Conservation (phyloP, 2,113 vertebrate genomes). For the Pipra filicauda region DNA sequence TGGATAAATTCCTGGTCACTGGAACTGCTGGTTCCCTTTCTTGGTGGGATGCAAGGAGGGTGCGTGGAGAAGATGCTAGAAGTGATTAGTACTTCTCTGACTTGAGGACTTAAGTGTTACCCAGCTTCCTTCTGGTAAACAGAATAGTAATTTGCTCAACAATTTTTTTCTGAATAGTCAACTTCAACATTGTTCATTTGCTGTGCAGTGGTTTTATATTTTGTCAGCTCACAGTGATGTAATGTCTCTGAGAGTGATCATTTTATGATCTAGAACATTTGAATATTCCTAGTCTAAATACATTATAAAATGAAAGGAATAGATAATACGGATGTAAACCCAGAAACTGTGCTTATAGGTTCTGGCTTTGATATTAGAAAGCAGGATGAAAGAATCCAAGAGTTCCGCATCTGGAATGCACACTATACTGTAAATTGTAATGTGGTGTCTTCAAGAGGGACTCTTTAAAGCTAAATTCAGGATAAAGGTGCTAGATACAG, state of each 20-base stretch:
- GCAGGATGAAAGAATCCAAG: background rate
- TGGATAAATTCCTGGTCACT: background rate
- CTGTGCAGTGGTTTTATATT: background rate
- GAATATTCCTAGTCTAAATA: background rate
- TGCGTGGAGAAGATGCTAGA: background rate
- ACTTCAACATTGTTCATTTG: background rate
- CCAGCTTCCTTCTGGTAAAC: background rate
- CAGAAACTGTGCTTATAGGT: background rate
- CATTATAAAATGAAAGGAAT: background rate
- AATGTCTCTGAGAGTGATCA: background rate
- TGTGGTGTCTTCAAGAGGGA: background rate
- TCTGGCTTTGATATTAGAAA: background rate
- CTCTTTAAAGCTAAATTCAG: slow-evolving; percentile 24
- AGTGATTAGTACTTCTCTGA: background rate
- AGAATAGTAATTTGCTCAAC: background rate
- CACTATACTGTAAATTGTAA: background rate
- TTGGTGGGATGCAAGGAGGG: background rate
- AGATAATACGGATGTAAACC: background rate
- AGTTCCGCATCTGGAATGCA: background rate
- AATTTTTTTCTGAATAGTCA: background rate
- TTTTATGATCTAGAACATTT: background rate
- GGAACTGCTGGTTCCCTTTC: background rate
- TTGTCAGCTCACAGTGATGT: background rate
- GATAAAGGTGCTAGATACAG: background rate
- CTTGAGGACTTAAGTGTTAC: background rate